Evolutionary conservation across 1,140 invertebrate genomes (phyloP), one percentile per base, ranked within the genome.

Genomic region (Mamestra configurata): DNA sequence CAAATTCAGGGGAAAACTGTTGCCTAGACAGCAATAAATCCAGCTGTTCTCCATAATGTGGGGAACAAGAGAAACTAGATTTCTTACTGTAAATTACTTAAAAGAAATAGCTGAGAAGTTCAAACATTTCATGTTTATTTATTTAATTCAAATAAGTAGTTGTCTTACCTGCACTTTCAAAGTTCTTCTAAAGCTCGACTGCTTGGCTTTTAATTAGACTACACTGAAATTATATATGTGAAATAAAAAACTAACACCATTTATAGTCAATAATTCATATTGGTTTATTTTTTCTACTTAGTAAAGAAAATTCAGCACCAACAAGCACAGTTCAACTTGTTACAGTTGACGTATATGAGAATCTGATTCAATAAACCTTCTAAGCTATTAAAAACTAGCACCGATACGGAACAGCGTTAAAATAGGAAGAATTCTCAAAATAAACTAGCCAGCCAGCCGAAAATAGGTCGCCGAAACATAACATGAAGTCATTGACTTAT

Each of bases 381-480:
- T 7, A 8, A 18, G 35, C 71, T 71, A 59, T 43, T 72, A 57
- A n/a, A 40, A 57, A 15, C 10, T 5, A 4, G 31, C n/a, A 68
- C 18, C 37, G 22, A 66, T 20, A n/a, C 51, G 57, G 78, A 75
- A 72, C 75, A 66, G 24, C 49, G 22, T 24, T 77, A 64, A 80
- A 83, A 80, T 72, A 83, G 82, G 82, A 84, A 81, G 68, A 82
- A 82, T 79, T 84, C 84, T 84, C 43, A 90, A 90, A 89, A 92
- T 90, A 90, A 90, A 90, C 88, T 73, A 64, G 35, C 37, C 51
- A 88, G 89, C 87, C 66, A 57, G 35, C 37, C 51, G 61, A 55
- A 91, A 89, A 89, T 91, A 89, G 90, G 89, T 89, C 90, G 86
- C 13, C 77, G 73, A 81, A 82, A 82, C 59, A 86, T 83, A 57